Conservation (phyloP, 2,888 invertebrate species). For the Anoplius nigerrimus region DNA sequence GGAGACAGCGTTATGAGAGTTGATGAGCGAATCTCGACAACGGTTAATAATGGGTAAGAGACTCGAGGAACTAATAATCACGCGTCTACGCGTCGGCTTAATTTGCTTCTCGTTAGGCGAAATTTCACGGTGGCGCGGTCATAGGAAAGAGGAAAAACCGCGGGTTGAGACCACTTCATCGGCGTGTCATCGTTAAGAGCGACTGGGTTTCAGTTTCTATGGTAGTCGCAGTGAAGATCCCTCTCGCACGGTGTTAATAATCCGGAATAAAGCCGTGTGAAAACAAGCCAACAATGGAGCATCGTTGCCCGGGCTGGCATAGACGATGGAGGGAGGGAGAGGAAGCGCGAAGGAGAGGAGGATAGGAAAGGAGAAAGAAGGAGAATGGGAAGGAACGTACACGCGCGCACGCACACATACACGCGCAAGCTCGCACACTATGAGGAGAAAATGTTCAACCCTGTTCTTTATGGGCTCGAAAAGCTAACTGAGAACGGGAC, state of each 20-base stretch:
- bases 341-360: too few species aligned
- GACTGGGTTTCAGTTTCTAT: slow-evolving; percentile 14
- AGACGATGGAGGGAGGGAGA: neutral
- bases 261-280: slow-evolving; percentile 25
- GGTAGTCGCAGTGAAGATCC: slow-evolving; percentile 12
- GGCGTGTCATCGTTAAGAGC: slow-evolving; percentile 6
- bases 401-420: too few species aligned
- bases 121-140: too few species aligned
- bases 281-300: slow-evolving; percentile 23
- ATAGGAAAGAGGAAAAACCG: too few species aligned
- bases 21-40: too few species aligned
- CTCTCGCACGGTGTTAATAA: slow-evolving; percentile 36
- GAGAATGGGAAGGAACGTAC: too few species aligned
- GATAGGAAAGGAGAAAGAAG: too few species aligned
- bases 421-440: neutral
- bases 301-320: neutral
- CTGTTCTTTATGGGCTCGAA: slow-evolving; percentile 7
- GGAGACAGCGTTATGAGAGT: too few species aligned
- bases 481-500: slow-evolving; percentile 1
- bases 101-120: too few species aligned
- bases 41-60: too few species aligned
- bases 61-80: too few species aligned
- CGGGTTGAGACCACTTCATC: slow-evolving; percentile 1
- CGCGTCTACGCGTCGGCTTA: too few species aligned
- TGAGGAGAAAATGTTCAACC: slow-evolving; percentile 7